Evolutionary conservation across 2,888 invertebrate species (phyloP).

Genomic region (Drosophila koepferae): DNA sequence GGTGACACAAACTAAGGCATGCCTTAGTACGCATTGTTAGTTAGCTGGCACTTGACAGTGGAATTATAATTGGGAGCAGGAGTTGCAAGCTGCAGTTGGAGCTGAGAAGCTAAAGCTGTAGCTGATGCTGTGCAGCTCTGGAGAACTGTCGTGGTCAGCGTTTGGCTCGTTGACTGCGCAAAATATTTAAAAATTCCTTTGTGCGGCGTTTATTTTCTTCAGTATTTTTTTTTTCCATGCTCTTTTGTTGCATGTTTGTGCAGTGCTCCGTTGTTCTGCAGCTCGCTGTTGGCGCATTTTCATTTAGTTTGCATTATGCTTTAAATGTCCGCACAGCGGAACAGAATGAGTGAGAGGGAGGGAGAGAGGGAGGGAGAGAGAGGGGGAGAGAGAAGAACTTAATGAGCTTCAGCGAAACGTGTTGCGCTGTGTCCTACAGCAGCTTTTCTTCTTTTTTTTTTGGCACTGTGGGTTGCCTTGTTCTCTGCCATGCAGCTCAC

Average conservation of each 20-base stretch:
- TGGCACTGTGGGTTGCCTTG: not conserved
- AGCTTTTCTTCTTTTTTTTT: conserved; percentile 3
- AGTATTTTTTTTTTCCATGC: conserved; percentile 10
- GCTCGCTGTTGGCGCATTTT: conserved; percentile 43
- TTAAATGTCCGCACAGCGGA: conserved; percentile 40
- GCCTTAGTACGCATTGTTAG: conserved; percentile 34
- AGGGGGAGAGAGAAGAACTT: conserved; percentile 26
- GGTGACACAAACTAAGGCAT: not conserved
- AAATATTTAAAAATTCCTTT: conserved; percentile 64
- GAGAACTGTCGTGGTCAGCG: conserved; percentile 35
- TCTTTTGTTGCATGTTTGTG: conserved; percentile 5
- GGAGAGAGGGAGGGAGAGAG: not conserved
- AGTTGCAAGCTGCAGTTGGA: not conserved
- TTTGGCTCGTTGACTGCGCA: conserved; percentile 46
- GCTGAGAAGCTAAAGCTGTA: not conserved
- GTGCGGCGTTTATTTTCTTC: conserved; percentile 37
- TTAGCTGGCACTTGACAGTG: conserved; percentile 18
- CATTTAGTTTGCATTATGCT: conserved; percentile 64
- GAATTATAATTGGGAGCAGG: not conserved
- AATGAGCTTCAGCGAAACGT: conserved; percentile 58
- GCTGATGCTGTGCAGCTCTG: not conserved
- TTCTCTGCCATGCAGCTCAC: conserved; percentile 18
- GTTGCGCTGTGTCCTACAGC: conserved; percentile 50
- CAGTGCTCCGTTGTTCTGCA: conserved; percentile 8
- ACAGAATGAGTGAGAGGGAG: not conserved